Conservation (phyloP, 2,797 vertebrate genomes). For the Enteromius mattozi region DNA sequence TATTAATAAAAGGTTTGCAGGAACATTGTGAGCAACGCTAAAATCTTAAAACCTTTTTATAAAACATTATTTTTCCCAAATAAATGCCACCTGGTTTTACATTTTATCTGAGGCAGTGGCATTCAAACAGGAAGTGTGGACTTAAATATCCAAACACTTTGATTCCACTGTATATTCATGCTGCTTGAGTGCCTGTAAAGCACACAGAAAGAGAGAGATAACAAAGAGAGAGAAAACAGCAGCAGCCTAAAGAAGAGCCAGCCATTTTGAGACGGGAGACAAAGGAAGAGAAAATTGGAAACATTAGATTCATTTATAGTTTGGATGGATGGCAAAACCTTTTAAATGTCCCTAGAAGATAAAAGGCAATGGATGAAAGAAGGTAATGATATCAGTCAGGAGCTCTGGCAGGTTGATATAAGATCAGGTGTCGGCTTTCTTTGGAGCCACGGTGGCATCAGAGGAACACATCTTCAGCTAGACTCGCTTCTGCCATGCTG, state of each 20-base stretch:
- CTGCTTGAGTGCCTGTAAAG: not conserved
- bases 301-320: constrained; percentile 16
- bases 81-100: not conserved
- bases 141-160: not conserved
- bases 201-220: not conserved
- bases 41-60: not conserved
- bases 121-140: not conserved
- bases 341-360: constrained; percentile 18
- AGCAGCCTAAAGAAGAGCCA: not conserved
- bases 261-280: not conserved
- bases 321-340: constrained; percentile 21
- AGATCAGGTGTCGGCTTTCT: constrained; percentile 16
- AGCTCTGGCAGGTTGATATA: constrained; percentile 23
- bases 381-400: constrained; percentile 21
- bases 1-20: too few species aligned
- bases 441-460: constrained; percentile 3
- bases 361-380: constrained; percentile 14
- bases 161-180: not conserved
- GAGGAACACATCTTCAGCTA: constrained; percentile 22
- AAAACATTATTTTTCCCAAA: not conserved
- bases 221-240: not conserved
- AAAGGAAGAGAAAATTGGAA: not conserved
- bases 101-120: not conserved
- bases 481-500: not conserved
- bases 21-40: too few species aligned